Conservation (phyloP, 2,113 vertebrate species). For the Scomber colias region DNA sequence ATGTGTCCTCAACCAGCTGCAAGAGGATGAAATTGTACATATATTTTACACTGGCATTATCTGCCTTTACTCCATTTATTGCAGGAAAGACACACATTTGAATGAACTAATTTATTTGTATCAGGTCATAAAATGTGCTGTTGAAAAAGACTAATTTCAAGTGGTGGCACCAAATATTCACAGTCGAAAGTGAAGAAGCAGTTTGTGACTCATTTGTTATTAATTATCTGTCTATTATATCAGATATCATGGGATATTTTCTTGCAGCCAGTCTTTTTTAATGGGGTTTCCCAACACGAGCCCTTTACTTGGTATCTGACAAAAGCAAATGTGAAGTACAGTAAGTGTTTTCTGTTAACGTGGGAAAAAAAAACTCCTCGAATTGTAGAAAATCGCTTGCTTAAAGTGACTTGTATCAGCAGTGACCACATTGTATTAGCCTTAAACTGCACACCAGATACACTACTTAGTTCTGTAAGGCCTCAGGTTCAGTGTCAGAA, state of each 20-base stretch:
- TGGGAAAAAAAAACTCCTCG: slow-evolving; percentile 23
- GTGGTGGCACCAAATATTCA: neutral
- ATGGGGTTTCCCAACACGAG: neutral
- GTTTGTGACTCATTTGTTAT: neutral
- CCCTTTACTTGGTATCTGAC: neutral
- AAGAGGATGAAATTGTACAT: neutral
- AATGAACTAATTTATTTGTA: neutral
- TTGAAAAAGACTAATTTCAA: neutral
- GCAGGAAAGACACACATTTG: no score
- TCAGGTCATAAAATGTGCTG: neutral
- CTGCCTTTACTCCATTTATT: no score
- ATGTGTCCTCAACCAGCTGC: neutral
- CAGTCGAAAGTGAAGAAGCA: neutral
- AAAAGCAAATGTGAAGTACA: slow-evolving; percentile 15
- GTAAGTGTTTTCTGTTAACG: slow-evolving; percentile 8
- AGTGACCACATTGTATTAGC: slow-evolving; percentile 18
- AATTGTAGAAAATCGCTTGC: neutral
- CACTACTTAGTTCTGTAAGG: slow-evolving; percentile 6
- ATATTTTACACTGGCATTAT: neutral
- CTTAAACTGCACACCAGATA: slow-evolving; percentile 21
- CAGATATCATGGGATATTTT: neutral
- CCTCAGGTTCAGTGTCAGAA: slow-evolving; percentile 33
- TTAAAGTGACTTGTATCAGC: slow-evolving; percentile 32
- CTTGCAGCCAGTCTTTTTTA: neutral
- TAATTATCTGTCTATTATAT: no score